A percentile compares a stretch with the other conserved stretches of the same genome.
Conservation (phyloP, 2,797 vertebrate genomes). For the Myotis pilosus region DNA sequence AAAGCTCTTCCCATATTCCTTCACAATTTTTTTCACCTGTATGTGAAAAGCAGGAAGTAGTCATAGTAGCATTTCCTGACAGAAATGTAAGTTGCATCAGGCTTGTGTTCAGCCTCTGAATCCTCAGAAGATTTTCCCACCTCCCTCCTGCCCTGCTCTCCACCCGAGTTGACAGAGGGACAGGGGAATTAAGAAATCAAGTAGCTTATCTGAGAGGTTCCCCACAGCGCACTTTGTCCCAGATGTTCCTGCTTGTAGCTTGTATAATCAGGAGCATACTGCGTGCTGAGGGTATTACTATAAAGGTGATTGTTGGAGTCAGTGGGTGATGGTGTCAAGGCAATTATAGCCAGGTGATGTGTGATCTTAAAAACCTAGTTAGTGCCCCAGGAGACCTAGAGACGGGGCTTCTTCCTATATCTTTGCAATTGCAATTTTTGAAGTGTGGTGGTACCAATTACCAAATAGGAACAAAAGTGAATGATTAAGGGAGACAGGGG, state of each 20-base stretch:
- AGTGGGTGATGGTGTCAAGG: slow-evolving; percentile 62
- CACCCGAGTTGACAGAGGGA: slow-evolving; percentile 68
- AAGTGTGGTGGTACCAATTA: slow-evolving; percentile 42
- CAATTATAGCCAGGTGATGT: slow-evolving; percentile 58
- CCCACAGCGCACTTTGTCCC: slow-evolving; percentile 47
- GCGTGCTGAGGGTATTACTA: slow-evolving; percentile 33
- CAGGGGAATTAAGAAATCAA: slow-evolving; percentile 72
- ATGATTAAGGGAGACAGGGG: neutral
- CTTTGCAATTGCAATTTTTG: neutral
- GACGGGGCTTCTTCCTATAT: neutral
- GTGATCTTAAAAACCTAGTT: slow-evolving; percentile 64
- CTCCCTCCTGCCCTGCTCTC: neutral
- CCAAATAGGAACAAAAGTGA: slow-evolving; percentile 22
- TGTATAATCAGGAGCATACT: slow-evolving; percentile 57
- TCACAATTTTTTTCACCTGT: neutral
- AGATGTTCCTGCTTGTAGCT: slow-evolving; percentile 58
- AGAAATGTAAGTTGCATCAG: slow-evolving; percentile 44
- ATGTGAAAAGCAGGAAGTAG: neutral
- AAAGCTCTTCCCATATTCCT: neutral
- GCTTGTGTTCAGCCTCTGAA: slow-evolving; percentile 30
- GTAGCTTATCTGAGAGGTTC: slow-evolving; percentile 64
- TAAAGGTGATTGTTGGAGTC: slow-evolving; percentile 65
- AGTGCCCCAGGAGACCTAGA: slow-evolving; percentile 45
- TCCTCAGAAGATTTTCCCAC: slow-evolving; percentile 39
- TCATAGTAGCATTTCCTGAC: slow-evolving; percentile 21